Base-by-base conservation (phyloP, 2,888 invertebrate genomes). In the Sussaba pulchella region DNA sequence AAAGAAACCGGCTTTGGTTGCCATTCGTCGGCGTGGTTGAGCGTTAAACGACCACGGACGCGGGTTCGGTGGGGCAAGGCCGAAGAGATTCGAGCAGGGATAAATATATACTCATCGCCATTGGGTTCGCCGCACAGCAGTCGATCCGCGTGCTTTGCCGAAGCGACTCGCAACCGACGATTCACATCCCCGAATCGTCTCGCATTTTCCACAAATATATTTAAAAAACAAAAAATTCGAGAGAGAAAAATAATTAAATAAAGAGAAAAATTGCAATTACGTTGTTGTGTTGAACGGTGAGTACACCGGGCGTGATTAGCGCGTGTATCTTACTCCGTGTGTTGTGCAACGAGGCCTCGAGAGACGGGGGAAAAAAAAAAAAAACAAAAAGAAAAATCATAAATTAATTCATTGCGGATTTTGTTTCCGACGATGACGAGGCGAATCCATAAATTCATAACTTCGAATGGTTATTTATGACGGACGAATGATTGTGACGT, bases 101-200 rank as follows among this genome's bases (percentile, higher is more conserved):
- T n/a, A 79, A 75, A 79, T 70, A 79, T 79, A 79, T 79, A 79
- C 66, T 71, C 66, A 75, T 64, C 72, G 69, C 26, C 67, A 50
- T 43, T n/a, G n/a, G n/a, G 79, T 79, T 74, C 19, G 74, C 57
- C 50, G 57, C 43, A 70, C 69, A 71, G 75, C 63, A 61, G 63
- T 47, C 63, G 12, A 57, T 43, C 39, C 64, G 57, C 73, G 74
- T 67, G 57, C 54, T 43, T 63, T 57, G 57, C 21, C 17, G 50
- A 66, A 59, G 66, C 26, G 14, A 19, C 31, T 67, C 67, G 59
- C 12, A 10, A 24, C 2, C 61, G 21, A 26, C 10, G 64, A n/a
- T n/a, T n/a, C n/a, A 41, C 19, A 31, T 21, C 24, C 10, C 39
- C n/a, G n/a, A 61, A 26, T 64, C 47, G 12, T 24, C 31, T n/a